Evolutionary conservation across 2,888 invertebrate species (phyloP).

Genomic region (Eupeodes latifasciatus): DNA sequence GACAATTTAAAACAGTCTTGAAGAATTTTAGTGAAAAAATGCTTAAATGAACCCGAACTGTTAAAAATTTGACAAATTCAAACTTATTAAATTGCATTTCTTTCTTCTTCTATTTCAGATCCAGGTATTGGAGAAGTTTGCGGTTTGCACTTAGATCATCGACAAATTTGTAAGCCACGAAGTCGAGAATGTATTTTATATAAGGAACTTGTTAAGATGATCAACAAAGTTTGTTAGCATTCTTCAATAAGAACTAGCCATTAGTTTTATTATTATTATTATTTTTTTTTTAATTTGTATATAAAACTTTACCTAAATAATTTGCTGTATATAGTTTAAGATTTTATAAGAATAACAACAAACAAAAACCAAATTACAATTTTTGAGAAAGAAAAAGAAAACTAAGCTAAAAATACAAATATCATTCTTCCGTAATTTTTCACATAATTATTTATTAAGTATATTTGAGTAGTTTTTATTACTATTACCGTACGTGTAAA

Average conservation of each 20-base stretch:
- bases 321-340: slow-evolving; percentile 62
- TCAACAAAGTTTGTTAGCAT: slow-evolving; percentile 84
- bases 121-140: slow-evolving; percentile 91
- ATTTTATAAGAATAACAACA: slow-evolving; percentile 18
- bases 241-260: not conserved
- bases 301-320: not conserved
- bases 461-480: not conserved
- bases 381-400: not conserved
- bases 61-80: no score
- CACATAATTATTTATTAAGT: not conserved
- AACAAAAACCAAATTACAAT: slow-evolving; percentile 25
- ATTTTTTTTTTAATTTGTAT: slow-evolving; percentile 22
- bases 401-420: not conserved
- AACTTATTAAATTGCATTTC: no score
- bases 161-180: slow-evolving; percentile 94
- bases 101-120: slow-evolving; percentile 85
- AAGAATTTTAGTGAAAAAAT: no score
- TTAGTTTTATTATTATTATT: slow-evolving; percentile 6
- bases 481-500: not conserved
- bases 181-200: slow-evolving; percentile 89
- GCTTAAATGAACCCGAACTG: no score
- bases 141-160: slow-evolving; percentile 91
- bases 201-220: slow-evolving; percentile 87
- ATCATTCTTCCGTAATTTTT: slow-evolving; percentile 34
- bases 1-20: no score